Conservation (phyloP, 2,888 invertebrate genomes). For the Ligdia adustata region DNA sequence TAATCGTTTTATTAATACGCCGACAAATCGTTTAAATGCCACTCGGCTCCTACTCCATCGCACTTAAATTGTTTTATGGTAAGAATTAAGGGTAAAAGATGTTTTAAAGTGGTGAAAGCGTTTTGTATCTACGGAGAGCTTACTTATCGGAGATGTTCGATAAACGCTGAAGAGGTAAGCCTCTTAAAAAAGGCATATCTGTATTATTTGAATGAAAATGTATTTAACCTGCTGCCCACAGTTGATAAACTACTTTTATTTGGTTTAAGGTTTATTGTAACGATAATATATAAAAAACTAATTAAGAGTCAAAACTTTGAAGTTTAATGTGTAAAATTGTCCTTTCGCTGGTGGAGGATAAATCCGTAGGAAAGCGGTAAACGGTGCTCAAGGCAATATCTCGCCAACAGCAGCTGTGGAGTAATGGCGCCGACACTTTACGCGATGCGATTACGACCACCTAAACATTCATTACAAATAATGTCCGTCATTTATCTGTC, state of each 20-base stretch:
- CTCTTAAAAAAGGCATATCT: not conserved
- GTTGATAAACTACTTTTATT: too few relatives aligned
- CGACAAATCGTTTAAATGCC: slow-evolving; percentile 80
- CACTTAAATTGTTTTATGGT: slow-evolving; percentile 36
- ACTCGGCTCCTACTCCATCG: slow-evolving; percentile 55
- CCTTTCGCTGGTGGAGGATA: slow-evolving; percentile 58
- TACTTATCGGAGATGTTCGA: not conserved
- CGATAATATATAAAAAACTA: too few relatives aligned
- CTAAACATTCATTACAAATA: slow-evolving; percentile 84
- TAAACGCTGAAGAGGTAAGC: not conserved
- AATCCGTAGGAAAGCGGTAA: slow-evolving; percentile 70
- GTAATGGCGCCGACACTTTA: slow-evolving; percentile 83
- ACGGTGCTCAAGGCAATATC: slow-evolving; percentile 78
- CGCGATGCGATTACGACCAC: slow-evolving; percentile 83
- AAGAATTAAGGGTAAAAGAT: slow-evolving; percentile 28
- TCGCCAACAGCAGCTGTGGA: slow-evolving; percentile 79
- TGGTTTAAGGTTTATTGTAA: too few relatives aligned
- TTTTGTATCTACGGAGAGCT: slow-evolving; percentile 1
- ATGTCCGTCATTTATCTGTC: slow-evolving; percentile 82
- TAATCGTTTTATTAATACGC: slow-evolving; percentile 84
- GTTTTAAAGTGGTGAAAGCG: slow-evolving; percentile 5
- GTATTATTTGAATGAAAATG: too few relatives aligned
- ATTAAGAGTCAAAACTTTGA: too few relatives aligned
- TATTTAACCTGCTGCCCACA: too few relatives aligned
- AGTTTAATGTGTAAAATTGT: slow-evolving; percentile 52